Percentiles rank a stretch among this genome's conserved stretches.
Conservation (phyloP, 37 sponge, comb jelly and placozoan species). For the Spongilla lacustris region DNA sequence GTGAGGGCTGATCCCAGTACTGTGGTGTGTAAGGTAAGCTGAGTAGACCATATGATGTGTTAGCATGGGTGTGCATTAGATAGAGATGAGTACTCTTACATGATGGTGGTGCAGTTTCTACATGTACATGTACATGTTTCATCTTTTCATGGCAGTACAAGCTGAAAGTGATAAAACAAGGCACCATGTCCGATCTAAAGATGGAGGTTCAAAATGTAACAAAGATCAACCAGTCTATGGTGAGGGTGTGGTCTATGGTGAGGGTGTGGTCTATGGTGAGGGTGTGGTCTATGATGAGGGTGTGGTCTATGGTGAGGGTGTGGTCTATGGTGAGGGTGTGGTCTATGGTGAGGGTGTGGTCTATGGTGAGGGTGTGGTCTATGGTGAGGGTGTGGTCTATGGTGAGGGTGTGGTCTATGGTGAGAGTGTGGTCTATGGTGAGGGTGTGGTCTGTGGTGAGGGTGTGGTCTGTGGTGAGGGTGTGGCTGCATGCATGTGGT, state of each 20-base stretch:
- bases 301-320: no score
- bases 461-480: no score
- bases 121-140: no score
- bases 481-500: no score
- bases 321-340: no score
- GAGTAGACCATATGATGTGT: not conserved
- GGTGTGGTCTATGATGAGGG: no score
- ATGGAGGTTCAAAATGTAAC: conserved; percentile 43
- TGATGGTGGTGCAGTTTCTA: not conserved
- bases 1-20: conserved; percentile 64
- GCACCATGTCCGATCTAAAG: conserved; percentile 52
- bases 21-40: conserved; percentile 39
- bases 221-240: conserved; percentile 11
- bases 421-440: no score
- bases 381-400: no score
- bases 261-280: not conserved
- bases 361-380: no score
- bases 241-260: not conserved
- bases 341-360: no score
- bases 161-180: conserved; percentile 72
- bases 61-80: not conserved
- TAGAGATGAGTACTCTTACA: not conserved
- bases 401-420: no score
- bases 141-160: conserved; percentile 35
- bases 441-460: no score